A percentile compares a stretch with the other conserved stretches of the same genome.
phyloP scores from a whole-genome alignment of 2,888 invertebrate species.

The Netelia inedita region DNA sequence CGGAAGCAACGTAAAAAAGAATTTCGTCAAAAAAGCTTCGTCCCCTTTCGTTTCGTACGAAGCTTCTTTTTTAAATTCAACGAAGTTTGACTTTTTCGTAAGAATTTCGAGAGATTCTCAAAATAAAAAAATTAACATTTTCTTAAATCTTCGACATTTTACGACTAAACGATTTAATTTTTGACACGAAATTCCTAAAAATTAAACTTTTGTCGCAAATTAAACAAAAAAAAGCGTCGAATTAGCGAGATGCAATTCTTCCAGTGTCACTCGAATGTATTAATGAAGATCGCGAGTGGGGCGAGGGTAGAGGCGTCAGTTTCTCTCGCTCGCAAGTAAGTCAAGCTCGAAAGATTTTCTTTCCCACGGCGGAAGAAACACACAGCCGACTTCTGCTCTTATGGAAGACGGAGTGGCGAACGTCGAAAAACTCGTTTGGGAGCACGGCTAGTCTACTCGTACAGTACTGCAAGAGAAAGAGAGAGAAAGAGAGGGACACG shows the following conservation, averaged over 20 bases:
- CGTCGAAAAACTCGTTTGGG: slow-evolving; percentile 80
- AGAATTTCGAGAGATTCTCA: too few relatives aligned
- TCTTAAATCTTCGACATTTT: too few relatives aligned
- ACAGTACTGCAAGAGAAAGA: slow-evolving; percentile 28
- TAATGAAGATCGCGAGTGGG: not conserved
- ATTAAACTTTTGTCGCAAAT: not conserved
- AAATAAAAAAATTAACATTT: too few relatives aligned
- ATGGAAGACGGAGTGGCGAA: slow-evolving; percentile 46
- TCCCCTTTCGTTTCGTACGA: slow-evolving; percentile 17
- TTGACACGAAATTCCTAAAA: too few relatives aligned
- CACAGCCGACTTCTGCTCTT: slow-evolving; percentile 64
- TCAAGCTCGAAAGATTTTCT: slow-evolving; percentile 73
- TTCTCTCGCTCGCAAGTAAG: slow-evolving; percentile 64
- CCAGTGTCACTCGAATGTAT: not conserved
- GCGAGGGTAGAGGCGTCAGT: slow-evolving; percentile 45
- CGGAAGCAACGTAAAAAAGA: not conserved
- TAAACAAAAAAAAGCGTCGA: not conserved
- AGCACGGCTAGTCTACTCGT: slow-evolving; percentile 63
- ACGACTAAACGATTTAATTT: too few relatives aligned
- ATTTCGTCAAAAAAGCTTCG: slow-evolving; percentile 5
- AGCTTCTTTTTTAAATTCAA: too few relatives aligned
- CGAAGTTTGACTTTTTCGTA: too few relatives aligned
- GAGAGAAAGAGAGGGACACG: slow-evolving; percentile 39
- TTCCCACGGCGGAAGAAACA: slow-evolving; percentile 77
- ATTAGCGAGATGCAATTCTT: not conserved